These are phyloP conservation scores for Pilophorus perplexus DNA, from an alignment of 2,888 invertebrate genomes.

Conservation along the genomic window DNA sequence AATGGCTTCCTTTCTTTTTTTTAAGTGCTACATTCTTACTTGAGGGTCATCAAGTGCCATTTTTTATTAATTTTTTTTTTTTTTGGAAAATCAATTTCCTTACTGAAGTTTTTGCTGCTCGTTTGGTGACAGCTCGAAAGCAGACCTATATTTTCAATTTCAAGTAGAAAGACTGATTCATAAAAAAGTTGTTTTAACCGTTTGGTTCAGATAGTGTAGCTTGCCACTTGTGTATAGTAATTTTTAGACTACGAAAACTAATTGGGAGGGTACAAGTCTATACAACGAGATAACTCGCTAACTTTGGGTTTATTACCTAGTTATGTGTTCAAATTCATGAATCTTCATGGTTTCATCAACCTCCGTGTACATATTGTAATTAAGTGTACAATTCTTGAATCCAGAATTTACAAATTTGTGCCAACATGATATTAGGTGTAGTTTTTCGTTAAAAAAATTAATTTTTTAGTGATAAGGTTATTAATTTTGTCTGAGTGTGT, in stretches of 20 bases:
- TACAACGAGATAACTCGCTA: not conserved
- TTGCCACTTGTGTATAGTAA: slow-evolving; percentile 20
- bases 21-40: no score
- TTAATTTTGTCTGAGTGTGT: slow-evolving; percentile 27
- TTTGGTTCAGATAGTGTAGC: slow-evolving; percentile 4
- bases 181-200: slow-evolving; percentile 3
- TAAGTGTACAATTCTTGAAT: no score
- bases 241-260: not conserved
- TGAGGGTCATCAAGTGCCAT: no score
- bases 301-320: no score
- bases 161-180: slow-evolving; percentile 33
- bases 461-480: slow-evolving; percentile 4
- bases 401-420: slow-evolving; percentile 31
- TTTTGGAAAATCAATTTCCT: no score
- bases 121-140: no score
- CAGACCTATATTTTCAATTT: slow-evolving; percentile 12
- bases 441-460: slow-evolving; percentile 1
- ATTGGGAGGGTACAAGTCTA: not conserved
- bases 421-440: slow-evolving; percentile 28
- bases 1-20: no score
- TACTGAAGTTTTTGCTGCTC: no score
- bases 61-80: no score
- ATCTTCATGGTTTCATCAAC: no score
- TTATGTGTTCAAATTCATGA: slow-evolving; percentile 11
- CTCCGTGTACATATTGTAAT: no score